Base-by-base conservation (phyloP, 2,888 invertebrate species). In the Agrotis clavis region DNA sequence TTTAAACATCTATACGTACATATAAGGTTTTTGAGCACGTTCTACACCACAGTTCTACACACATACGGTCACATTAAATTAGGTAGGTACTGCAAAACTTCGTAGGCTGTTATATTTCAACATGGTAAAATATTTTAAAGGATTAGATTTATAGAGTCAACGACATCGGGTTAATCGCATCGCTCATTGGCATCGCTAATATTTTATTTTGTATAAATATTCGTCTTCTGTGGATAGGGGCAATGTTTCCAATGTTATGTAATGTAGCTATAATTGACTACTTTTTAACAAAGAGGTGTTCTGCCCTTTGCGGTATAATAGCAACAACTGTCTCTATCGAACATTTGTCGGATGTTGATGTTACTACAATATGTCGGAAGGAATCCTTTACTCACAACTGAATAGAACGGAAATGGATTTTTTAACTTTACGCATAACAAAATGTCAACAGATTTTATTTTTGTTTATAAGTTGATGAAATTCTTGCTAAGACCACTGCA, bases 401-500 rank as follows among this genome's bases (percentile, higher is more conserved):
- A n/a, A n/a, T 48, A 60, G 57, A 72, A 71, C 60, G 56, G 59
- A 57, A 63, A 65, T 56, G 14, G 9, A 21, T 64, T 53, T 60
- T 16, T 59, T 3, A 57, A 62, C 21, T 35, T 47, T 69, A 11
- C 41, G 48, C 19, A 67, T 66, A 21, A 69, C 63, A 57, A 41
- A 11, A 25, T 50, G 51, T 30, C 30, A 51, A 35, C 2, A n/a
- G 30, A n/a, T n/a, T n/a, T 19, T 71, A 64, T 56, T 35, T 61
- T 66, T 77, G 67, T 79, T 71, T 71, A 41, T 59, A 61, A n/a
- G 57, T 63, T 30, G 35, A 25, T 72, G 64, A 65, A 19, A 50
- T 64, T 67, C 50, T 68, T 54, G 25, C 51, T 63, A 30, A 13
- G 50, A 53, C 79, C 69, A 74, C 79, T 79, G 69, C 67, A 71